phyloP scores from a whole-genome alignment of 2,113 vertebrate genomes.

The Dromiciops gliroides region DNA sequence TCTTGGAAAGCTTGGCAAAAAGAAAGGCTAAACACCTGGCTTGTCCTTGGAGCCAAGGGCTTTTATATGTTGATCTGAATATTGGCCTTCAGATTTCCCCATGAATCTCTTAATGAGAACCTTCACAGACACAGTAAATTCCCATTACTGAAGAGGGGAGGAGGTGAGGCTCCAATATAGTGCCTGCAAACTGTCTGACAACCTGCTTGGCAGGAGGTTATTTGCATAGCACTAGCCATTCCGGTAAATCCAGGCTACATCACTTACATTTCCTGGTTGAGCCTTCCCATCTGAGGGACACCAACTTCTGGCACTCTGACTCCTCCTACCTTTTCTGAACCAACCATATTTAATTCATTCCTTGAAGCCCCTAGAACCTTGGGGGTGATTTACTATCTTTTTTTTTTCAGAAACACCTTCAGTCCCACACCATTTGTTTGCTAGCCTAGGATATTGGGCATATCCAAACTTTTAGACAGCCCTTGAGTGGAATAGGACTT shows the following conservation, averaged over 20 bases:
- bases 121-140: not conserved
- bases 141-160: not conserved
- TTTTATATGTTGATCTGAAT: not conserved
- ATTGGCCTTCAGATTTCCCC: not conserved
- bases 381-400: not conserved
- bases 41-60: not conserved
- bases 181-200: not conserved
- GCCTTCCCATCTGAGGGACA: not conserved
- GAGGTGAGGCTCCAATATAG: not conserved
- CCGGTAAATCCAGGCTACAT: not conserved
- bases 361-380: not conserved
- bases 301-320: not conserved
- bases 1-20: not conserved
- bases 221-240: not conserved
- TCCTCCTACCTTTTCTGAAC: not conserved
- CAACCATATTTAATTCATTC: not conserved
- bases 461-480: not conserved
- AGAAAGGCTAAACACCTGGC: not conserved
- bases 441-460: not conserved
- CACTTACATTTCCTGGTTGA: not conserved
- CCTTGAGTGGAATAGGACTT: not conserved
- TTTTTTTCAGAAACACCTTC: not conserved
- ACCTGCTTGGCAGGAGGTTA: not conserved
- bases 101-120: not conserved
- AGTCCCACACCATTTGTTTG: not conserved